phyloP scores from a whole-genome alignment of 1,140 invertebrate genomes.

The Vanessa tameamea region DNA sequence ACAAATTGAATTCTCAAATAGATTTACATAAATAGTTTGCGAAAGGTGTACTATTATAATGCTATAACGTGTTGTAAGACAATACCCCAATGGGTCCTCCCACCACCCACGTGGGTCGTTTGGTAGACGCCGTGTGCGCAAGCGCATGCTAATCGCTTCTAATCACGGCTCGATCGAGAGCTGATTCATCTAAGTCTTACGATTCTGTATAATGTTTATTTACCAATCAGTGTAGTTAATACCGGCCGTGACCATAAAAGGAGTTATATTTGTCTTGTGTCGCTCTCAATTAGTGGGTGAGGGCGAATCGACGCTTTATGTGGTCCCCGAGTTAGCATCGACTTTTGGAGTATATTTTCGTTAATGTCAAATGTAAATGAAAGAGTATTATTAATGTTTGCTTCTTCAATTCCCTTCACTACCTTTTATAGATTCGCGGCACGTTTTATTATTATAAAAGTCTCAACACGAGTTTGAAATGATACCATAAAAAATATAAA shows the following conservation, averaged over 20 bases:
- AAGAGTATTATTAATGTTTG: slow-evolving; percentile 76
- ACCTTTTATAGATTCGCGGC: slow-evolving; percentile 58
- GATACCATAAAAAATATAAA: background rate
- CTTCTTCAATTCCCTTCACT: slow-evolving; percentile 54
- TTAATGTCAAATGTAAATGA: slow-evolving; percentile 72
- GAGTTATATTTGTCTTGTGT: slow-evolving; percentile 76
- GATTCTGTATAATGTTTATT: slow-evolving; percentile 72
- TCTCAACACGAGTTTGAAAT: background rate
- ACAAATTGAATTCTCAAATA: slow-evolving; percentile 73
- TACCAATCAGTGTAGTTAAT: slow-evolving; percentile 74
- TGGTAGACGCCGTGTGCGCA: slow-evolving; percentile 48
- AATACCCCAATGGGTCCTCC: slow-evolving; percentile 65
- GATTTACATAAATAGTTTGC: slow-evolving; percentile 76
- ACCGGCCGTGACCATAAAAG: slow-evolving; percentile 71
- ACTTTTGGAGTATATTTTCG: slow-evolving; percentile 70
- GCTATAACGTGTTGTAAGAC: slow-evolving; percentile 73
- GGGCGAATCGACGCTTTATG: slow-evolving; percentile 72
- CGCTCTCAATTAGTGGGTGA: slow-evolving; percentile 73
- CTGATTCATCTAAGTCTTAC: slow-evolving; percentile 70
- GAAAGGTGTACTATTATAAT: slow-evolving; percentile 69
- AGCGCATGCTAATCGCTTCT: slow-evolving; percentile 75
- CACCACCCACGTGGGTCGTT: slow-evolving; percentile 67
- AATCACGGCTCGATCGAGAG: slow-evolving; percentile 74
- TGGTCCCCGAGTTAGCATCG: slow-evolving; percentile 66
- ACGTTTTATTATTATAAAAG: slow-evolving; percentile 19